Conservation (phyloP, 2,888 invertebrate species). For the Limnephilus rhombicus region DNA sequence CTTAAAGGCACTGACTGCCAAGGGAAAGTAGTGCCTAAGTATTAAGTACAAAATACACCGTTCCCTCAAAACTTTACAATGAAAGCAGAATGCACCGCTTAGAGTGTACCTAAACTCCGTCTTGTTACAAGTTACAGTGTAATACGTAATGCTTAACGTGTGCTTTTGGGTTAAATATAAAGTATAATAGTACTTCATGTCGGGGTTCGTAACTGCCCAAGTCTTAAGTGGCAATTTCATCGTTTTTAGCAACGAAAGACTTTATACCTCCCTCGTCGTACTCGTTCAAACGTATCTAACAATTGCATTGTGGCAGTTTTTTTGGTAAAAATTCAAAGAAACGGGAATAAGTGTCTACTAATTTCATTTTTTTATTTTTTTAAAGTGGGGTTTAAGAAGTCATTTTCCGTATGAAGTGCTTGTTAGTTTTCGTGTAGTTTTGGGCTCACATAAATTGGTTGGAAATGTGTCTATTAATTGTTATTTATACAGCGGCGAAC, state of each 20-base stretch:
- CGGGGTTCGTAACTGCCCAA: constrained; percentile 58
- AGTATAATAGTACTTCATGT: constrained; percentile 34
- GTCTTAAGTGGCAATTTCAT: constrained; percentile 63
- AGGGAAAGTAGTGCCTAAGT: not conserved
- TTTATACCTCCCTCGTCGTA: constrained; percentile 17
- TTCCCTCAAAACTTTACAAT: constrained; percentile 33
- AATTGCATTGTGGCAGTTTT: constrained; percentile 37
- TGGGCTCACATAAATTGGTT: not conserved
- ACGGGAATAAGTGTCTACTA: not conserved
- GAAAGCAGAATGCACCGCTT: constrained; percentile 31
- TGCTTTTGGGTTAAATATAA: constrained; percentile 45
- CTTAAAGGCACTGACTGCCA: not conserved
- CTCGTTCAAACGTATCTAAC: constrained; percentile 3
- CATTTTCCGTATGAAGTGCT: not conserved
- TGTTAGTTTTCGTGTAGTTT: not conserved
- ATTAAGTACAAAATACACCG: constrained; percentile 34
- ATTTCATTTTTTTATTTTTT: no score
- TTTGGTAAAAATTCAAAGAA: not conserved
- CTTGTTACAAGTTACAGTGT: constrained; percentile 25
- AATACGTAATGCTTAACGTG: constrained; percentile 43
- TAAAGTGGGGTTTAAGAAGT: not conserved
- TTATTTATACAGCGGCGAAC: not conserved
- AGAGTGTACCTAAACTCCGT: not conserved
- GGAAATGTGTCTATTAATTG: not conserved
- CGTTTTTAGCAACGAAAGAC: constrained; percentile 54